Base-by-base conservation (phyloP, 2,113 vertebrate genomes). In the Tupaia tana region DNA sequence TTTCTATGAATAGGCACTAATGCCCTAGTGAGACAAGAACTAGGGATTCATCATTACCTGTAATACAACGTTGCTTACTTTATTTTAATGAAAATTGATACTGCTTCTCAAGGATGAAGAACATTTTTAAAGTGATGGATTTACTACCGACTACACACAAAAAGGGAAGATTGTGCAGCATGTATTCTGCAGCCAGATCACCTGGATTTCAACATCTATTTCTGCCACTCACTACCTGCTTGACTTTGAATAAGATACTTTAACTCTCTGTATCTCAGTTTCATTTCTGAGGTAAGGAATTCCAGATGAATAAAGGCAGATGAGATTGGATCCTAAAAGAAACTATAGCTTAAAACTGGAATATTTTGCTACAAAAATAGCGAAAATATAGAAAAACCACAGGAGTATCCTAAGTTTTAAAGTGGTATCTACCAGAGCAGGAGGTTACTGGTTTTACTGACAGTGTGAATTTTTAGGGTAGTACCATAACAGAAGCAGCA, bases 1-100 rank as follows among this genome's bases (percentile, higher is more conserved):
- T 66, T 92, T 92, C 20, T 80, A 59, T 93, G 43, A 93, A 67
- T 88, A 92, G 63, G 25, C 22, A 77, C 10, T 77, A 88, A 74
- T 8, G 31, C 14, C 7, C 24, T n/a, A 56, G 71, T 66, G 9
- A 91, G 27, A 73, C 43, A 13, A 95, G 11, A 95, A 79, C 14
- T 85, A 92, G 18, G 11, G 22, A 85, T 69, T 84, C 13, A 70
- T 43, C 9, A 67, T 83, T 34, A 89, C 12, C 9, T 78, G 7
- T 82, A 61, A 64, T 61, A 89, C 7, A 15, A 34, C 70, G 27
- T 61, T 70, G 2, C 11, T 91, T 22, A 70, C 34, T 74, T 92
- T 52, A 92, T 90, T 75, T 84, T 59, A 75, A 87, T 88, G 14
- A 79, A 77, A 83, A 64, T 75, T 63, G 69, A 91, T 91, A 27